phyloP scores from a whole-genome alignment of 2,113 vertebrate species.

The Oryzias celebensis region DNA sequence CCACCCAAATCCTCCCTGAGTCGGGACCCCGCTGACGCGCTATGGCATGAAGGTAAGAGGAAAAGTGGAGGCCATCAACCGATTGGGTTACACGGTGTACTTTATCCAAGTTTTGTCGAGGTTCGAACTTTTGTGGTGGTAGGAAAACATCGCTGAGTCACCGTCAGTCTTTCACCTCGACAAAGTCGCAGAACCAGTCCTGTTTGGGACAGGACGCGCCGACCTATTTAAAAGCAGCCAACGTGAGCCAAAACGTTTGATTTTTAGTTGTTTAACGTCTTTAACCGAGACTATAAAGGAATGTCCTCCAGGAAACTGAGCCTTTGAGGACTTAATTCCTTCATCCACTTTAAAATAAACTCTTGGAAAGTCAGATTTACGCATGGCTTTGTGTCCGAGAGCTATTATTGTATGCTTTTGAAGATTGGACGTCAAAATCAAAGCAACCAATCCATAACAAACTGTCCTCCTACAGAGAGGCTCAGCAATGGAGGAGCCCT shows the following conservation, averaged over 20 bases:
- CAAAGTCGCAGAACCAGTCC: slow-evolving; percentile 20
- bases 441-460: not conserved
- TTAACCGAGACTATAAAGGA: too few species aligned
- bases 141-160: slow-evolving; percentile 73
- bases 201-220: slow-evolving; percentile 37
- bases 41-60: slow-evolving; percentile 73
- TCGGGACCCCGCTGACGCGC: slow-evolving; percentile 65
- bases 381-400: not conserved
- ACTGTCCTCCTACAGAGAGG: not conserved
- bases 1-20: slow-evolving; percentile 55
- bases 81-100: not conserved
- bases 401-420: not conserved
- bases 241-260: too few species aligned
- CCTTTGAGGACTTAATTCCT: too few species aligned
- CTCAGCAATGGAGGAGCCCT: not conserved
- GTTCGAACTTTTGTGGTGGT: slow-evolving; percentile 42
- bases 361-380: too few species aligned
- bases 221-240: too few species aligned
- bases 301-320: too few species aligned
- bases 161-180: slow-evolving; percentile 40
- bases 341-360: too few species aligned
- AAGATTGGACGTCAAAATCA: not conserved
- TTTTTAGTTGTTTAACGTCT: too few species aligned
- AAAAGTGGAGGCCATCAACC: slow-evolving; percentile 1
- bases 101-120: not conserved